Conservation (phyloP, 1,140 invertebrate species). For the Aporrectodea caliginosa region DNA sequence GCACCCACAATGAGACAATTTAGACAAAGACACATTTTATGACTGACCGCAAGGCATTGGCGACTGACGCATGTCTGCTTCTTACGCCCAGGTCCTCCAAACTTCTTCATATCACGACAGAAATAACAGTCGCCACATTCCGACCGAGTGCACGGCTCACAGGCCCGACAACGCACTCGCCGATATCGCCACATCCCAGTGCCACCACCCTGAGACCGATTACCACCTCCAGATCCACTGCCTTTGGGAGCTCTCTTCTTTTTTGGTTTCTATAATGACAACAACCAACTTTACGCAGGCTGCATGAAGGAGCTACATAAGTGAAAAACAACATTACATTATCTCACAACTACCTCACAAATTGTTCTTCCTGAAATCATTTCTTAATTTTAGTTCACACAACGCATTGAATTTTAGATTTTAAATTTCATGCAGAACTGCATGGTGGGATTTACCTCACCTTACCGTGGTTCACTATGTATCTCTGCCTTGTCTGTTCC, state of each 20-base stretch:
- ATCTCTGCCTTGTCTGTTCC: too few relatives aligned
- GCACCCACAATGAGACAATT: not conserved
- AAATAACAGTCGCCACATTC: conserved; percentile 92
- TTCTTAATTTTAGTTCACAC: too few relatives aligned
- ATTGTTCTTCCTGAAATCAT: too few relatives aligned
- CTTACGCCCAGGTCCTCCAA: conserved; percentile 83
- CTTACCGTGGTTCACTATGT: too few relatives aligned
- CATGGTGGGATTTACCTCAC: too few relatives aligned
- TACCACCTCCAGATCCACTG: not conserved
- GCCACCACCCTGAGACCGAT: not conserved
- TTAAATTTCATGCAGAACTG: too few relatives aligned
- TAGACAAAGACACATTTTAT: too few relatives aligned
- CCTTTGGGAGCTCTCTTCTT: not conserved
- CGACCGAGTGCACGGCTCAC: conserved; percentile 82
- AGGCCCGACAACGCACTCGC: conserved; percentile 76
- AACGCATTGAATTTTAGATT: too few relatives aligned
- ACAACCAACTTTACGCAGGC: too few relatives aligned
- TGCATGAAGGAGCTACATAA: too few relatives aligned
- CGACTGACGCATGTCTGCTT: conserved; percentile 92
- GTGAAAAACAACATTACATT: too few relatives aligned
- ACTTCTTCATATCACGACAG: conserved; percentile 95
- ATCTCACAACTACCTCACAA: too few relatives aligned
- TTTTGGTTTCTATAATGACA: not conserved
- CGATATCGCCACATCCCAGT: conserved; percentile 35
- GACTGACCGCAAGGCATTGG: conserved; percentile 68